Base-by-base conservation (phyloP, 2,888 invertebrate genomes). In the Bellardia pandia region DNA sequence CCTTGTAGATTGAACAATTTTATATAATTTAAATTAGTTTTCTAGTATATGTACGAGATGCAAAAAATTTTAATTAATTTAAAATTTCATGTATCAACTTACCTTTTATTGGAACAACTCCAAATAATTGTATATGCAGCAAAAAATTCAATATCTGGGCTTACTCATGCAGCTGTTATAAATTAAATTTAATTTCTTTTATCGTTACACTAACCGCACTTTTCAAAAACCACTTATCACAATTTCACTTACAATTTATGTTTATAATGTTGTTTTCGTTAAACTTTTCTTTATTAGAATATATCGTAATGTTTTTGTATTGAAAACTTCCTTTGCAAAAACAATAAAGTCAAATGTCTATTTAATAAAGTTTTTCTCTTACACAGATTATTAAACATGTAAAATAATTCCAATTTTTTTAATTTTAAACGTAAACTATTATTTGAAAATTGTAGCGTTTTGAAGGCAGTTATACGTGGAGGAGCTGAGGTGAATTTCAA, bases 381-480 rank as follows among this genome's bases (percentile, higher is more conserved):
- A 88, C 91, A 91, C 89, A 92, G 90, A 89, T 92, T 93, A 86
- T 92, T 93, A 74, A 92, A 92, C 90, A 93, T 91, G 90, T 91
- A 92, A 92, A 92, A 92, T 53, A 92, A 91, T 90, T 92, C 90
- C 56, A 91, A 90, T 90, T 91, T 92, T 85, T 91, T 92, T 7
- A 91, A 89, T 88, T 92, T 92, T 56, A 90, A 89, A 89, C 91
- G 89, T 69, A 86, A 58, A 79, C 71, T 81, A 30, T 85, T 66
- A 76, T 77, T 90, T 48, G 80, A 83, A 60, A 72, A 81, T 71
- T 78, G 48, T 7, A 78, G 86, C 86, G 77, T 90, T 30, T 83
- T 62, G 30, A 76, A 71, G 64, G 58, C 51, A 51, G 72, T 53
- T 76, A 48, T 71, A 71, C 72, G 77, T 51, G 89, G 87, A 83